Evolutionary conservation across 1,140 invertebrate species (phyloP).

Genomic region (Anastrepha obliqua): DNA sequence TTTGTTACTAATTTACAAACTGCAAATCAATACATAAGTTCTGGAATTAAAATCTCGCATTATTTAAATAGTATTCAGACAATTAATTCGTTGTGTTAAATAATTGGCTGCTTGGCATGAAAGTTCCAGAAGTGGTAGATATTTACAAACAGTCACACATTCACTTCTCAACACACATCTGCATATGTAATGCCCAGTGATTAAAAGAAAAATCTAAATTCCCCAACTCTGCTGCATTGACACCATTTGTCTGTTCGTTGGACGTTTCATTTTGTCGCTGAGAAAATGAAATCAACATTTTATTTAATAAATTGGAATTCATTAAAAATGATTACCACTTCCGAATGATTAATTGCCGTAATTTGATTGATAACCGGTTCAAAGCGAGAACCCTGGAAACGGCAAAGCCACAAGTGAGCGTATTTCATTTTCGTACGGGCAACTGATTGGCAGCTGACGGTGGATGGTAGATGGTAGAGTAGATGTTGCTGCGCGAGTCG

Average conservation of each 20-base stretch:
- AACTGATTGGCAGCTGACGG: not conserved
- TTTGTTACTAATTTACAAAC: too few species aligned
- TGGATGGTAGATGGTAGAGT: not conserved
- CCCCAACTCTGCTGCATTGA: not conserved
- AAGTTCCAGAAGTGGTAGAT: too few species aligned
- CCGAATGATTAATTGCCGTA: slow-evolving; percentile 46
- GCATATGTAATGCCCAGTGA: too few species aligned
- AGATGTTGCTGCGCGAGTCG: not conserved
- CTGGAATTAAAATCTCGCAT: not conserved
- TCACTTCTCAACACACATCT: too few species aligned
- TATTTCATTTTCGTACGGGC: not conserved
- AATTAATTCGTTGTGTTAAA: not conserved
- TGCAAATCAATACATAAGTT: too few species aligned
- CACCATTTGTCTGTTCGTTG: not conserved
- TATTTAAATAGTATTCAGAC: not conserved
- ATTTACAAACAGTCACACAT: too few species aligned
- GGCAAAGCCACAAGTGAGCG: too few species aligned
- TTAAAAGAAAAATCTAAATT: not conserved
- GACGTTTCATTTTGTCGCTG: slow-evolving; percentile 1
- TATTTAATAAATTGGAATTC: slow-evolving; percentile 42
- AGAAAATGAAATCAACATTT: slow-evolving; percentile 10
- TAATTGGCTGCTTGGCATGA: not conserved
- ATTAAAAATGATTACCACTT: slow-evolving; percentile 45
- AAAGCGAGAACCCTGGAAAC: not conserved
- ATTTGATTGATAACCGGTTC: slow-evolving; percentile 46